Conservation (phyloP, 2,797 vertebrate genomes). For the Xerus rutilus region DNA sequence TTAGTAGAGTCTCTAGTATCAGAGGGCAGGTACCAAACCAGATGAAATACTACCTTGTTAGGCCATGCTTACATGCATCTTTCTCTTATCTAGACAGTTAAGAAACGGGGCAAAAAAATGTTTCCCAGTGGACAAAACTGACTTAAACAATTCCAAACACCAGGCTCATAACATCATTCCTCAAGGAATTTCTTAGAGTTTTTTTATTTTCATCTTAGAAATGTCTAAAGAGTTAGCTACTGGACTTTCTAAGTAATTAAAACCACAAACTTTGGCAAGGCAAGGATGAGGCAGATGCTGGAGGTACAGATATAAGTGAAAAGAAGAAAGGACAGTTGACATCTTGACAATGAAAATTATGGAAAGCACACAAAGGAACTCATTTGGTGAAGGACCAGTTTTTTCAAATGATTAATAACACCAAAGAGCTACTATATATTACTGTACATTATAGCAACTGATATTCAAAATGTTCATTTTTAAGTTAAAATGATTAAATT, state of each 20-base stretch:
- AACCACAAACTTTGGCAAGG: not conserved
- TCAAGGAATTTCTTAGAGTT: not conserved
- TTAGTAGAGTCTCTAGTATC: not conserved
- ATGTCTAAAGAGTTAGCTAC: slow-evolving; percentile 56
- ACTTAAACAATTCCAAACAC: not conserved
- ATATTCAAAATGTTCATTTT: not conserved
- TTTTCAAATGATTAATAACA: not conserved
- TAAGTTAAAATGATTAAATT: not conserved
- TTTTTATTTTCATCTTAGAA: slow-evolving; percentile 56
- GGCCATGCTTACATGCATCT: not conserved
- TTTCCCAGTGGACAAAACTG: not conserved
- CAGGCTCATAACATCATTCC: slow-evolving; percentile 19
- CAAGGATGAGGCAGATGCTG: too few species aligned
- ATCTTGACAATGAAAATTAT: not conserved
- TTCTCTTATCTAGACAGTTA: not conserved
- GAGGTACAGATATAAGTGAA: not conserved
- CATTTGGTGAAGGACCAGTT: not conserved
- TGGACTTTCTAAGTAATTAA: slow-evolving; percentile 21
- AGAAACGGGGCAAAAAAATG: not conserved
- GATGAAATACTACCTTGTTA: not conserved
- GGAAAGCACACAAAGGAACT: not conserved
- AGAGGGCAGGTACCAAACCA: not conserved
- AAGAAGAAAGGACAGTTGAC: not conserved
- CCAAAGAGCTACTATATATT: not conserved
- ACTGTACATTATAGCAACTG: not conserved